These are phyloP conservation scores for Parnassius apollo DNA, from an alignment of 2,888 invertebrate genomes.

Conservation along the genomic window DNA sequence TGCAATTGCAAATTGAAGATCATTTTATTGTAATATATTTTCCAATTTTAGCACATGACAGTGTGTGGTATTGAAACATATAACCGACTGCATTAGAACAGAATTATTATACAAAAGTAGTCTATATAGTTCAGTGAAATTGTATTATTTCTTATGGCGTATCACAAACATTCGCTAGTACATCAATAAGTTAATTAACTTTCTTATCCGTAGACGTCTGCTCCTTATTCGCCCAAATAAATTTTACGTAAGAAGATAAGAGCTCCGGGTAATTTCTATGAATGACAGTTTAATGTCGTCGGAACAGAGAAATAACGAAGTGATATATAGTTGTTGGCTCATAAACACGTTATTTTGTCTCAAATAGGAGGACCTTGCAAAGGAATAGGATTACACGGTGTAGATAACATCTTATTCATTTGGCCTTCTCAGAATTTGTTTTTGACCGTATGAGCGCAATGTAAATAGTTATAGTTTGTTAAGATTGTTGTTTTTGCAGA, in stretches of 20 bases:
- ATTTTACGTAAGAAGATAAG: slow-evolving; percentile 20
- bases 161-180: slow-evolving; percentile 4
- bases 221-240: slow-evolving; percentile 10
- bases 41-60: too few species aligned
- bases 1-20: too few species aligned
- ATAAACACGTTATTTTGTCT: slow-evolving; percentile 18
- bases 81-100: too few species aligned
- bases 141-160: background rate
- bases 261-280: slow-evolving; percentile 20
- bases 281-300: slow-evolving; percentile 21
- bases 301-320: slow-evolving; percentile 14
- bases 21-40: too few species aligned
- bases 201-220: slow-evolving; percentile 16
- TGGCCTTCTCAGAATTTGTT: slow-evolving; percentile 1
- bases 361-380: slow-evolving; percentile 16
- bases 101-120: too few species aligned
- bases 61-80: too few species aligned
- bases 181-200: slow-evolving; percentile 22
- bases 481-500: background rate
- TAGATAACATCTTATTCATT: slow-evolving; percentile 15
- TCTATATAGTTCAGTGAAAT: too few species aligned
- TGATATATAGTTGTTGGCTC: slow-evolving; percentile 14
- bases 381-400: slow-evolving; percentile 1
- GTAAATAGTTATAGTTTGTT: background rate
- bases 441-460: slow-evolving; percentile 2